Percentiles rank a stretch among this genome's conserved stretches.
phyloP scores from a whole-genome alignment of 2,797 vertebrate genomes.

The Onychomys torridus region DNA sequence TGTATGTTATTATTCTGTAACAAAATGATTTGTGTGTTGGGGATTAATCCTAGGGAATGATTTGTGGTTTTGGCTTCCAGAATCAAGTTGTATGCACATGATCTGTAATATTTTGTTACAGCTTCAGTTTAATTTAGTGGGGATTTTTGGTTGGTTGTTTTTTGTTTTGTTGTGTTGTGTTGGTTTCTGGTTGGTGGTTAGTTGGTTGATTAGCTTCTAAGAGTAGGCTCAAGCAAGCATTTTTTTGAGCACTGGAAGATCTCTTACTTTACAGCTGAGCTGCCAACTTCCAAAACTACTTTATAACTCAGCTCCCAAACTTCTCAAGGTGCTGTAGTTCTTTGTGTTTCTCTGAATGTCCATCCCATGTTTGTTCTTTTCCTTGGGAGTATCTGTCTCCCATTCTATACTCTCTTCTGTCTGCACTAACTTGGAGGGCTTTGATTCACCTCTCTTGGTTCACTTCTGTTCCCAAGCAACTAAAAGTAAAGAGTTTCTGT shows the following conservation, averaged over 20 bases:
- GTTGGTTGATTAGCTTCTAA: background rate
- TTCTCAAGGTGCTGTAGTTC: background rate
- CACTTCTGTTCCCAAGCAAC: background rate
- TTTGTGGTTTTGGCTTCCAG: background rate
- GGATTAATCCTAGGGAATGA: background rate
- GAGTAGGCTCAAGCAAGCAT: background rate
- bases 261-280: background rate
- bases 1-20: background rate
- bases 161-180: background rate
- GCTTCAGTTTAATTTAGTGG: conserved; percentile 5
- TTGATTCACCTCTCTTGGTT: background rate
- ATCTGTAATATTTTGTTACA: background rate
- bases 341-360: background rate
- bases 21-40: background rate
- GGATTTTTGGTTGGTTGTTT: background rate
- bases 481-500: background rate
- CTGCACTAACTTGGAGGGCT: background rate
- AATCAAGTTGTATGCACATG: background rate
- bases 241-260: background rate
- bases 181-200: background rate
- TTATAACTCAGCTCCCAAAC: background rate
- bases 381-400: background rate
- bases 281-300: background rate
- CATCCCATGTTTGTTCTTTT: background rate
- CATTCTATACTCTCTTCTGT: background rate